These are phyloP conservation scores for Cantharis rustica DNA, from an alignment of 2,888 invertebrate species.

Conservation along the genomic window DNA sequence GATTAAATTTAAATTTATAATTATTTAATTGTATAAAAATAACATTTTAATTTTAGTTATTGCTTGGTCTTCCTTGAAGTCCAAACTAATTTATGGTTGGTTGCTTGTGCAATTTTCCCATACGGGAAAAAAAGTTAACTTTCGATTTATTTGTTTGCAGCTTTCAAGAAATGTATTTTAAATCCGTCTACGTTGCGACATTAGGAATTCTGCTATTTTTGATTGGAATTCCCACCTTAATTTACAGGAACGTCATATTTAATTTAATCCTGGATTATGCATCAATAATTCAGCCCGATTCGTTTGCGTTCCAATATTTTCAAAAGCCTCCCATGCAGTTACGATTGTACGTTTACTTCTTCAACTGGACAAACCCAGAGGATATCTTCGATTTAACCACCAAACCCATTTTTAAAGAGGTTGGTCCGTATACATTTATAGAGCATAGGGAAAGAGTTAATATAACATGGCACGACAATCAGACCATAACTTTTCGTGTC, in stretches of 20 bases:
- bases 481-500: constrained; percentile 74
- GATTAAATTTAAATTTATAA: too few relatives aligned
- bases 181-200: background rate
- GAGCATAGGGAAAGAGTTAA: constrained; percentile 74
- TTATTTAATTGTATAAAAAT: background rate
- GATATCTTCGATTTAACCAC: constrained; percentile 60
- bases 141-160: background rate
- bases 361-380: constrained; percentile 81
- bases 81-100: too few relatives aligned
- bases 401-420: constrained; percentile 62
- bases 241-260: background rate
- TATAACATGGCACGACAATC: constrained; percentile 73
- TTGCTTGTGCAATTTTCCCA: background rate
- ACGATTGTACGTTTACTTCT: constrained; percentile 71
- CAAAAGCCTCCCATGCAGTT: constrained; percentile 67
- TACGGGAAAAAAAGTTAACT: background rate
- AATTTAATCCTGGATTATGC: background rate
- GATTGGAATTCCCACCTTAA: background rate
- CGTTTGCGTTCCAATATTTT: constrained; percentile 69
- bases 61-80: too few relatives aligned
- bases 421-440: constrained; percentile 69
- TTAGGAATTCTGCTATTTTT: background rate
- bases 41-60: background rate
- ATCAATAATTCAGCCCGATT: constrained; percentile 7
- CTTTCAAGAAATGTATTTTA: background rate